These are phyloP conservation scores for Tokudaia muenninki DNA, from an alignment of 2,797 vertebrate genomes.

Conservation along the genomic window DNA sequence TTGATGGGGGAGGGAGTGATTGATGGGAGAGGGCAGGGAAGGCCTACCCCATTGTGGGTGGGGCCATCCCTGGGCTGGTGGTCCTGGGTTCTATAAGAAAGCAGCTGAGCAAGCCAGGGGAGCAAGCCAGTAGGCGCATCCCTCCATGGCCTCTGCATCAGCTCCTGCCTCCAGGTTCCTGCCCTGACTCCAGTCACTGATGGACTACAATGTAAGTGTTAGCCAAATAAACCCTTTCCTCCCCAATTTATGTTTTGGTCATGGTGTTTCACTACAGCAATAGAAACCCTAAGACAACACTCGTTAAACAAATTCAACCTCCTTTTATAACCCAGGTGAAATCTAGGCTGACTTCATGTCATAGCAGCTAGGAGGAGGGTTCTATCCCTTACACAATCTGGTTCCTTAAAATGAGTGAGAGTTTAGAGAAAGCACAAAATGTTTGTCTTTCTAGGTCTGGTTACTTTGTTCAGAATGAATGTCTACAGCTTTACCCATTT, in stretches of 20 bases:
- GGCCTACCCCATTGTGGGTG: not conserved
- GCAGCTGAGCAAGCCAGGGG: not conserved
- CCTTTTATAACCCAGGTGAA: not conserved
- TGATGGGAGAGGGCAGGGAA: too few relatives aligned
- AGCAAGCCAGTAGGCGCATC: not conserved
- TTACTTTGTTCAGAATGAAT: not conserved
- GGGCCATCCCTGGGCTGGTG: not conserved
- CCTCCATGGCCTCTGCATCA: not conserved
- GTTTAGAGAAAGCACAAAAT: not conserved
- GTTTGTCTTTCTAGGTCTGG: not conserved
- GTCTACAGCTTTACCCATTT: too few relatives aligned
- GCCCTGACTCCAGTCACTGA: not conserved
- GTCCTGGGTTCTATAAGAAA: not conserved
- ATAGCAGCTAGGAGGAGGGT: not conserved
- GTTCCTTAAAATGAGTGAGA: slow-evolving; percentile 3
- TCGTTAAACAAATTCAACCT: not conserved
- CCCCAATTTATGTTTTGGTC: not conserved
- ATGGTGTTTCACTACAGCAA: not conserved
- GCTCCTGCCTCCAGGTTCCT: not conserved
- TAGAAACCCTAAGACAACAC: not conserved
- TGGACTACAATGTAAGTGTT: not conserved
- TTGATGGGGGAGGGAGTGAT: too few relatives aligned
- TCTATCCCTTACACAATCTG: not conserved
- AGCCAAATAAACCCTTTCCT: not conserved
- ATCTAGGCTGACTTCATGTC: not conserved